Base-by-base conservation (phyloP, 2,113 vertebrate genomes). In the Peucedramus taeniatus region DNA sequence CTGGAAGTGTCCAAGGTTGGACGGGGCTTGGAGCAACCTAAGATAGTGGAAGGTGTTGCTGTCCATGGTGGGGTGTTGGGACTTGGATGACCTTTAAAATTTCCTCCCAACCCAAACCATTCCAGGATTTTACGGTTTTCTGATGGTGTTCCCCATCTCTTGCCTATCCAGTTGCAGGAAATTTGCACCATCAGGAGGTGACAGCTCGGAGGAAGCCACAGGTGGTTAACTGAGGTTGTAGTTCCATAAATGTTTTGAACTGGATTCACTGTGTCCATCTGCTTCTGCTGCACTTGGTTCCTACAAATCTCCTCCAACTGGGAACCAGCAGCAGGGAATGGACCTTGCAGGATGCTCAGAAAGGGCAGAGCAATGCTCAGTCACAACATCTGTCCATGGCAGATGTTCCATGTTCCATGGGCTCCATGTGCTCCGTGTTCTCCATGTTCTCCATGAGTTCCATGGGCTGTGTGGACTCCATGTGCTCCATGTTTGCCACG, bases 401-500 rank as follows among this genome's bases (percentile, higher is more conserved):
- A 37, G n/a, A 37, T 37, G 2, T 30, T 63, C 30, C 37, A 27
- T 40, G 39, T 23, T 42, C 23, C 11, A 6, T 6, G 10, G 4
- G 13, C 54, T 33, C 35, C 45, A 42, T 13, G 8, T 2, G 0
- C 13, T 39, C 51, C 49, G 15, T 19, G 9, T 31, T 0, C 4
- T 31, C 78, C 51, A 10, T 8, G 10, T 4, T 0, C 3, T 54
- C 61, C 27, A 24, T 7, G 13, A 3, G n/a, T n/a, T n/a, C n/a
- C n/a, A n/a, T n/a, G n/a, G n/a, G n/a, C n/a, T n/a, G n/a, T n/a
- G n/a, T n/a, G n/a, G n/a, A 0, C 6, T 37, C 26, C 15, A 13
- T 16, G 28, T 7, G 1, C 2, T 33, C 42, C 47, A 42, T 8
- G 2, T 3, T 0, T 2, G 44, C 42, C 47, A 42, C 6, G 2